Evolutionary conservation across 2,797 vertebrate genomes (phyloP).

Genomic region (Limosa lapponica): DNA sequence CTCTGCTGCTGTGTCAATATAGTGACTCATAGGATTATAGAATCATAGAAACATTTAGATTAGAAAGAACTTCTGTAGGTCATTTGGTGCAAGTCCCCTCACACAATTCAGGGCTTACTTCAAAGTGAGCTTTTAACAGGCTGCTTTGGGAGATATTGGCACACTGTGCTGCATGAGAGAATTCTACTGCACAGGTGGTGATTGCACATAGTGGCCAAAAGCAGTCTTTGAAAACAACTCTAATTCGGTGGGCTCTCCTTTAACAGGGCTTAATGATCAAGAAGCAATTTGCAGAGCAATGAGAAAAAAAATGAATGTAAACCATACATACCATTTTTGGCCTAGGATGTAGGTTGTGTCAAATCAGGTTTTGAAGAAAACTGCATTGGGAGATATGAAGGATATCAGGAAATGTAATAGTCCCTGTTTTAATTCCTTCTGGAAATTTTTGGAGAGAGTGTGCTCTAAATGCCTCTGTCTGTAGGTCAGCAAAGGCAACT

Average conservation of each 20-base stretch:
- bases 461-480: neutral
- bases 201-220: neutral
- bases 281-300: neutral
- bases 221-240: neutral
- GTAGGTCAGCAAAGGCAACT: conserved; percentile 11
- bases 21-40: neutral
- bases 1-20: neutral
- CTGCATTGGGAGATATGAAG: neutral
- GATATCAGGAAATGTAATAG: neutral
- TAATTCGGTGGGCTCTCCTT: neutral
- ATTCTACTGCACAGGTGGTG: neutral
- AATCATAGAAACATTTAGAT: neutral
- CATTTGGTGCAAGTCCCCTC: neutral
- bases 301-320: neutral
- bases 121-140: neutral
- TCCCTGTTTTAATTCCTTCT: neutral
- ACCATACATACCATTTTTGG: neutral
- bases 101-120: neutral
- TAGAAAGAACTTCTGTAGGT: neutral
- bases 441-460: neutral
- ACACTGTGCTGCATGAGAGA: neutral
- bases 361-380: neutral
- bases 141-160: neutral
- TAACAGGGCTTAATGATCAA: neutral
- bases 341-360: neutral